A percentile compares a stretch with the other conserved stretches of the same genome.
These are phyloP conservation scores for Colossoma macropomum DNA, from an alignment of 2,113 vertebrate species.

Conservation along the genomic window DNA sequence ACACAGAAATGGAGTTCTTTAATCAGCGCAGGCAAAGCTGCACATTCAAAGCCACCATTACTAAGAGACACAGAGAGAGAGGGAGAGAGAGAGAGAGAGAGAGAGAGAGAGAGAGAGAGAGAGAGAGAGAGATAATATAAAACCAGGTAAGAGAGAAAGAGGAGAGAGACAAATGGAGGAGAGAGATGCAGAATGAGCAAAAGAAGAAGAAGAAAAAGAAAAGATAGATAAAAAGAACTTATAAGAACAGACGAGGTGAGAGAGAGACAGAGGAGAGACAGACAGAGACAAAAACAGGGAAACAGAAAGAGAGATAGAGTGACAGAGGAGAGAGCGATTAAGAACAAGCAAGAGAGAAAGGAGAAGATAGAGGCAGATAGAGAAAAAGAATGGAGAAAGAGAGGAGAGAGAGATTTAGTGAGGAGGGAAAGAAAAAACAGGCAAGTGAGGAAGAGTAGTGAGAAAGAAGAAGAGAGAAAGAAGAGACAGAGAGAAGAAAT, in stretches of 20 bases:
- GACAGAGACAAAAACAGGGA: background rate
- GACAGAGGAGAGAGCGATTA: background rate
- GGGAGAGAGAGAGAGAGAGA: background rate
- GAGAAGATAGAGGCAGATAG: constrained; percentile 56
- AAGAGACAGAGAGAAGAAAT: background rate
- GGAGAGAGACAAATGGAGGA: background rate
- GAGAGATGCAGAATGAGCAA: constrained; percentile 45
- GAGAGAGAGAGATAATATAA: background rate
- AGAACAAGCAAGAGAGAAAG: background rate
- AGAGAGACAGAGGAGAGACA: background rate
- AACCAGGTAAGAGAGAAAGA: constrained; percentile 20
- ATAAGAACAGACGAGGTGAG: background rate
- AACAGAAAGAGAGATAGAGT: background rate
- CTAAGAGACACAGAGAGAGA: constrained; percentile 56
- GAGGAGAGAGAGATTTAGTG: background rate
- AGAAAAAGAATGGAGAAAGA: background rate
- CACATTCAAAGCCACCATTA: constrained; percentile 36
- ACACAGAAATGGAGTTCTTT: constrained; percentile 51
- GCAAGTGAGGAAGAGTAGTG: constrained; percentile 13
- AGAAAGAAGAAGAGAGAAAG: background rate
- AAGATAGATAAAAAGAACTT: background rate
- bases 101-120: background rate
- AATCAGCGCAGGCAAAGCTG: constrained; percentile 38
- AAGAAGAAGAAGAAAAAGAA: background rate
- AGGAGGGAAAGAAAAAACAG: constrained; percentile 6